Evolutionary conservation across 2,113 vertebrate species (phyloP).

Genomic region (Aptenodytes patagonicus): DNA sequence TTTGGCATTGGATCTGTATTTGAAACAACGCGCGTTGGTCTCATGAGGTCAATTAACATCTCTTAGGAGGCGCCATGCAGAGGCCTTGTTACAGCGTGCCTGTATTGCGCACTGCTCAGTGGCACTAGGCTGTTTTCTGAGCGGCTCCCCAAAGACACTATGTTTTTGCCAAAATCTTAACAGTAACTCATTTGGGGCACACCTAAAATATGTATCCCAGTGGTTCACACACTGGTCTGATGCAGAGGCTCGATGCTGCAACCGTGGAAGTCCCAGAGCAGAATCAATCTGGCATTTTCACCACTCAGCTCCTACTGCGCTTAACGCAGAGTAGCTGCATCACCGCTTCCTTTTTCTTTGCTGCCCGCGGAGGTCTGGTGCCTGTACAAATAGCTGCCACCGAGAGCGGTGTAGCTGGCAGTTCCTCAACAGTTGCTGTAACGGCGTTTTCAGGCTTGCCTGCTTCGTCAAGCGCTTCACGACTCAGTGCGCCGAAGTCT

Average conservation of each 20-base stretch:
- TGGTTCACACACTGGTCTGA: background rate
- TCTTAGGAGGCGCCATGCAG: background rate
- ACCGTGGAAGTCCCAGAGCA: background rate
- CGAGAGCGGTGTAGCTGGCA: background rate
- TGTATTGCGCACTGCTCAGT: background rate
- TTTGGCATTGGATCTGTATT: background rate
- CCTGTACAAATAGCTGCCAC: background rate
- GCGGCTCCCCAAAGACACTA: background rate
- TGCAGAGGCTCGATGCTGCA: background rate
- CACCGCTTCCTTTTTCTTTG: background rate
- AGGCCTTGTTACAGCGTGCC: background rate
- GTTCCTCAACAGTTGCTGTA: background rate
- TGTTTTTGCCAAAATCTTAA: background rate
- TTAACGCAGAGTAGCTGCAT: background rate
- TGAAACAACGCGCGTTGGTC: background rate
- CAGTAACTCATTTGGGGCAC: background rate
- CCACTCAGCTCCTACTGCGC: background rate
- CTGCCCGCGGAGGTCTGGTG: background rate
- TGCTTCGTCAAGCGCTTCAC: background rate
- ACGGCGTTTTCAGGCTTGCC: background rate
- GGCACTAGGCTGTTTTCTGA: background rate
- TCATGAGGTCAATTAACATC: background rate
- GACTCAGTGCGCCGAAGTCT: background rate
- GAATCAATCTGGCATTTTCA: background rate
- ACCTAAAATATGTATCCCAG: rapidly evolving